Evolutionary conservation across 2,888 invertebrate species (phyloP).

Genomic region (Caenorhabditis zanzibari): DNA sequence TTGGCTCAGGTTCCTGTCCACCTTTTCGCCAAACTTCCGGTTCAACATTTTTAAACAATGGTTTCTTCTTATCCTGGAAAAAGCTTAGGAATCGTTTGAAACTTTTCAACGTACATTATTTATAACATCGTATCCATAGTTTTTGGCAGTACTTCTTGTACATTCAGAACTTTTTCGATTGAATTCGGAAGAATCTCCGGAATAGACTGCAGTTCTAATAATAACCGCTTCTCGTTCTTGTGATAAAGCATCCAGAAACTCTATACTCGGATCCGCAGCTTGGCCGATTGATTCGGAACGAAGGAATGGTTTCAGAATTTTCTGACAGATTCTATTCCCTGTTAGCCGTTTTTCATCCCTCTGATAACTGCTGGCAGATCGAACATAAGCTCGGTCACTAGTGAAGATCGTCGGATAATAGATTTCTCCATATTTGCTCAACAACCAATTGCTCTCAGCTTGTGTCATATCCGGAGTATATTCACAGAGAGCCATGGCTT

Average conservation of each 20-base stretch:
- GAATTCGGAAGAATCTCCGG: not conserved
- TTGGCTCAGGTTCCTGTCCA: not conserved
- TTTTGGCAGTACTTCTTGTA: not conserved
- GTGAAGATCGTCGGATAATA: constrained; percentile 8
- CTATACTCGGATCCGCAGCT: not conserved
- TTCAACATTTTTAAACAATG: not conserved
- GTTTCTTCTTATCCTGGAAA: not conserved
- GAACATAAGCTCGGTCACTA: not conserved
- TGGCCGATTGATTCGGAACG: not conserved
- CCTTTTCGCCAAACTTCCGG: not conserved
- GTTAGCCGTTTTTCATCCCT: not conserved
- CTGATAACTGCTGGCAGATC: not conserved
- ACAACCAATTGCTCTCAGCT: constrained; percentile 6
- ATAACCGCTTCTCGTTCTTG: not conserved
- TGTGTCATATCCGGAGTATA: constrained; percentile 19
- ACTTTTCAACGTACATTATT: not conserved
- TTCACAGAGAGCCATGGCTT: constrained; percentile 18
- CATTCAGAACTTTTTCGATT: not conserved
- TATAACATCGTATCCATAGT: constrained; percentile 1
- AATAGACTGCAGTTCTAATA: not conserved
- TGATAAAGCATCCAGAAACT: not conserved
- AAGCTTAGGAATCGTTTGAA: not conserved
- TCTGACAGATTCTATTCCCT: not conserved
- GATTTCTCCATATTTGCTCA: constrained; percentile 16
- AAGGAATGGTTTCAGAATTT: constrained; percentile 18